phyloP scores from a whole-genome alignment of 2,888 invertebrate genomes.

The Timandra comae region DNA sequence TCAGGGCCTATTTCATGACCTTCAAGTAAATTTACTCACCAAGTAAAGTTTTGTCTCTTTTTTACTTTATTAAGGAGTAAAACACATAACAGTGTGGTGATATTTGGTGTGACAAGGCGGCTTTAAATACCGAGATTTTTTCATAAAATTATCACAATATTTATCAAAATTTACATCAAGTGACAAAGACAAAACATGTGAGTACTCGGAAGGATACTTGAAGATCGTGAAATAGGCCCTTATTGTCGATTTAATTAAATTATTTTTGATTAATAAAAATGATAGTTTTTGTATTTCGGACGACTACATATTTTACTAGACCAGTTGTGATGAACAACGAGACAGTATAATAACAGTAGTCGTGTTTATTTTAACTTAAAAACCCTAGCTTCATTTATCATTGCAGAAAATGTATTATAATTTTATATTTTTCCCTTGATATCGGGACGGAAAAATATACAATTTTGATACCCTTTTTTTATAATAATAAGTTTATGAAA shows the following conservation, averaged over 20 bases:
- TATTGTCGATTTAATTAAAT: constrained; percentile 10
- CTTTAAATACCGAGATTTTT: too few relatives aligned
- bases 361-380: constrained; percentile 18
- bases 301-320: constrained; percentile 55
- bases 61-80: too few relatives aligned
- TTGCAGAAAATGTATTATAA: neutral
- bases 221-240: too few relatives aligned
- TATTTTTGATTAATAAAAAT: constrained; percentile 12
- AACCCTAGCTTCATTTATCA: neutral
- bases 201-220: too few relatives aligned
- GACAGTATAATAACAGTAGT: constrained; percentile 55
- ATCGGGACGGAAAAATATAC: constrained; percentile 5
- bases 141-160: neutral
- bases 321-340: constrained; percentile 47
- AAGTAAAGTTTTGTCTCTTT: too few relatives aligned
- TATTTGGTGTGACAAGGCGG: too few relatives aligned
- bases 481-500: neutral
- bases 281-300: constrained; percentile 4
- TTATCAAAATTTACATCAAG: too few relatives aligned
- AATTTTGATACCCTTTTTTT: neutral
- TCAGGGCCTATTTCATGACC: too few relatives aligned
- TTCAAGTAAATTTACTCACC: too few relatives aligned
- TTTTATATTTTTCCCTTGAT: constrained; percentile 3
- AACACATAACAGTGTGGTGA: too few relatives aligned
- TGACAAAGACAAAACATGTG: too few relatives aligned